These are phyloP conservation scores for Papilio polyxenes DNA, from an alignment of 1,140 invertebrate genomes.

Conservation along the genomic window DNA sequence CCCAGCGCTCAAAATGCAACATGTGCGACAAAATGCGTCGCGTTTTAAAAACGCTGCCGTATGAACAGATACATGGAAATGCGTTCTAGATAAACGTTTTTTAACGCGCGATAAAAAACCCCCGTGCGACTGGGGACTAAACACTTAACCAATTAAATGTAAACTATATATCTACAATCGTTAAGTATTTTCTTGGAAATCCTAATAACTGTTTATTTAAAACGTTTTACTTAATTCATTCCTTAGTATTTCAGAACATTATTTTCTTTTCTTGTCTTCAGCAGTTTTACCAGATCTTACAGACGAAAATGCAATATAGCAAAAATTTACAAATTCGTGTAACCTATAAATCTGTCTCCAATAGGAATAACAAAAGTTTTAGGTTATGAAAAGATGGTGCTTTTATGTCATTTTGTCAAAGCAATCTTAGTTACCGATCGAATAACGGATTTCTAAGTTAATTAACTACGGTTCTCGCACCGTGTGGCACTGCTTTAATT, in stretches of 20 bases:
- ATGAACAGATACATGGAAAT: too few relatives aligned
- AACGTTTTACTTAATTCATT: neutral
- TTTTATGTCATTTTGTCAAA: neutral
- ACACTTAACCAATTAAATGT: neutral
- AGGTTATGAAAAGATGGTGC: neutral
- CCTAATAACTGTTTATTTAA: neutral
- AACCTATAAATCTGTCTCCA: neutral
- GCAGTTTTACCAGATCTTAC: too few relatives aligned
- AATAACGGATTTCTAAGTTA: neutral
- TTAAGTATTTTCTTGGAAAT: neutral
- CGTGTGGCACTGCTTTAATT: constrained; percentile 5
- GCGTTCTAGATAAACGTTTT: too few relatives aligned
- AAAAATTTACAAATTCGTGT: neutral
- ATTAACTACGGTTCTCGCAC: neutral
- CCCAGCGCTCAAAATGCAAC: too few relatives aligned
- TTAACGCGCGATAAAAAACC: too few relatives aligned
- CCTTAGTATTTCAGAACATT: too few relatives aligned
- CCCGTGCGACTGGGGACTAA: neutral
- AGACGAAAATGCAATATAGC: neutral
- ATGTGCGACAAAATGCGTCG: too few relatives aligned
- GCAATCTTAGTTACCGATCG: constrained; percentile 5
- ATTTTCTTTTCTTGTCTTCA: too few relatives aligned
- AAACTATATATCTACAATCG: neutral
- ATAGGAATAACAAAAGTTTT: neutral
- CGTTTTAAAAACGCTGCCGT: too few relatives aligned